phyloP scores from a whole-genome alignment of 2,113 vertebrate genomes.

The Gadus chalcogrammus region DNA sequence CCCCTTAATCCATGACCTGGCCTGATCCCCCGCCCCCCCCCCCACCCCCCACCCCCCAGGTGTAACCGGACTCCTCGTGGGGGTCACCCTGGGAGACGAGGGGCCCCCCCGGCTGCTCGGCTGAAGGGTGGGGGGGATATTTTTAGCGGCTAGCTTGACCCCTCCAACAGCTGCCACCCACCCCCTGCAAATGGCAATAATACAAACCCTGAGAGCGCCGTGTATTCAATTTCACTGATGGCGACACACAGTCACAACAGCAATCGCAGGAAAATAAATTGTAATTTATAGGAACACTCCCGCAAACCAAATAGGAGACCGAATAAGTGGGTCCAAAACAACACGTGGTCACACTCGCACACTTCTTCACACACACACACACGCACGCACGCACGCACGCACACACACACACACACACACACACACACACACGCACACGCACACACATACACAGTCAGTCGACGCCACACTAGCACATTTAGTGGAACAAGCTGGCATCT shows the following conservation, averaged over 20 bases:
- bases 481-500: slow-evolving; percentile 29
- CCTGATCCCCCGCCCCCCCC: slow-evolving; percentile 41
- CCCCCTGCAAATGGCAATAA: slow-evolving; percentile 42
- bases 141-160: slow-evolving; percentile 57
- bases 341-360: neutral
- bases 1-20: slow-evolving; percentile 45
- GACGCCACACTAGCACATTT: slow-evolving; percentile 3
- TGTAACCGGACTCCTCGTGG: slow-evolving; percentile 57
- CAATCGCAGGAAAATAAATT: neutral
- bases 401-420: too few species aligned
- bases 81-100: slow-evolving; percentile 41
- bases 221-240: slow-evolving; percentile 29
- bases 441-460: too few species aligned
- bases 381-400: neutral
- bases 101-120: slow-evolving; percentile 31
- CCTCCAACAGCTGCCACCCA: slow-evolving; percentile 58
- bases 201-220: slow-evolving; percentile 33
- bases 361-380: neutral
- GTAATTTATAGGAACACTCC: neutral
- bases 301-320: neutral
- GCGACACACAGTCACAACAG: slow-evolving; percentile 21
- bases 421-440: too few species aligned
- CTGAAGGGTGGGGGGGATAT: slow-evolving; percentile 43
- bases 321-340: neutral
- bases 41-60: neutral